phyloP scores from a whole-genome alignment of 2,113 vertebrate species.

The Excalfactoria chinensis region DNA sequence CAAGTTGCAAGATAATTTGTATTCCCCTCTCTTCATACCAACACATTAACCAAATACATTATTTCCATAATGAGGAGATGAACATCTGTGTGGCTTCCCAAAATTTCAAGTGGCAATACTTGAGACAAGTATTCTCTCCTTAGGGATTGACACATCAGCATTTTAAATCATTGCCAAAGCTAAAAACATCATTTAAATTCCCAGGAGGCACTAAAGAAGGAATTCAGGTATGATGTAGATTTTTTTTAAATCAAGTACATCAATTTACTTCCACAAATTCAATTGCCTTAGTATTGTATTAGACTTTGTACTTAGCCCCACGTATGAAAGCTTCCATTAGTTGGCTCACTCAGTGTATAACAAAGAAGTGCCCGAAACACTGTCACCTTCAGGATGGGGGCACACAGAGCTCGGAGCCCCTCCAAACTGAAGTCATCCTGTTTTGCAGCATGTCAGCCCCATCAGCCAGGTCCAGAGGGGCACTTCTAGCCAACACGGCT shows the following conservation, averaged over 20 bases:
- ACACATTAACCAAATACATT: slow-evolving; percentile 71
- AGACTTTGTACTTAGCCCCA: background rate
- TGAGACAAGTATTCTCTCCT: slow-evolving; percentile 65
- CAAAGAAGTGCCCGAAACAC: background rate
- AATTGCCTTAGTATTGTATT: background rate
- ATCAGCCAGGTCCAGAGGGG: background rate
- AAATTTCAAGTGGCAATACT: slow-evolving; percentile 71
- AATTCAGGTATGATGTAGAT: slow-evolving; percentile 35
- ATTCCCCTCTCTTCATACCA: slow-evolving; percentile 59
- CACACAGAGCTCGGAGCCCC: background rate
- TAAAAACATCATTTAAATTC: slow-evolving; percentile 44
- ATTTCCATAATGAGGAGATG: slow-evolving; percentile 74
- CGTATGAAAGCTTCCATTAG: too few species aligned
- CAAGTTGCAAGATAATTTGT: slow-evolving; percentile 64
- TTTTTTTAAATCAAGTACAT: background rate
- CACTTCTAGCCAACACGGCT: background rate
- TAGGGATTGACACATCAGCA: slow-evolving; percentile 51
- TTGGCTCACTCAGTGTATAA: background rate
- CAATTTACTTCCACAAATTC: background rate
- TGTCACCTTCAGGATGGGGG: background rate
- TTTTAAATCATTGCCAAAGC: slow-evolving; percentile 39
- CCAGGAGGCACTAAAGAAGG: background rate
- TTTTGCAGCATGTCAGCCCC: background rate
- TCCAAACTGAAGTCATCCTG: accelerated
- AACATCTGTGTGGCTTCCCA: slow-evolving; percentile 73